Evolutionary conservation across 1,140 invertebrate species (phyloP).

Genomic region (Agrypnia vestita): DNA sequence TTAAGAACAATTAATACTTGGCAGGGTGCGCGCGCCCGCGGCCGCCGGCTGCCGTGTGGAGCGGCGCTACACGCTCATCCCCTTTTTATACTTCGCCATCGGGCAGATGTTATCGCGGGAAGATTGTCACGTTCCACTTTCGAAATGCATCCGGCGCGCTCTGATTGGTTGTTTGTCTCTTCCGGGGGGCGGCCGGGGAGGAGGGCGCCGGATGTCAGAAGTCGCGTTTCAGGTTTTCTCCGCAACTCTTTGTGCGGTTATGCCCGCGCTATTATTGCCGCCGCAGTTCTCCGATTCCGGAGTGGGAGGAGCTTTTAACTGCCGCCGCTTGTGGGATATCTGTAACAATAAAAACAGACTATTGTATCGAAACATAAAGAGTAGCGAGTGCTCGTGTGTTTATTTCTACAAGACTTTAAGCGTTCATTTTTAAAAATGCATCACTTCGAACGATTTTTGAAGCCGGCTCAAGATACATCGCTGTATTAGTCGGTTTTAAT

Average conservation of each 20-base stretch:
- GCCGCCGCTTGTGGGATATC: neutral
- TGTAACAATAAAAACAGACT: slow-evolving; percentile 18
- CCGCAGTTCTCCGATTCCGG: neutral
- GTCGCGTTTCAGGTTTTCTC: slow-evolving; percentile 18
- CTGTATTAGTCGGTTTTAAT: neutral
- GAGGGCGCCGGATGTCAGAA: slow-evolving; percentile 1
- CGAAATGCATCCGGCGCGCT: slow-evolving; percentile 51
- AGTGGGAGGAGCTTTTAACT: neutral
- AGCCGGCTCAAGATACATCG: neutral
- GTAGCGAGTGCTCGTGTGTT: too few species aligned
- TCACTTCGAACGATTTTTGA: neutral
- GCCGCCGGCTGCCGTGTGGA: neutral
- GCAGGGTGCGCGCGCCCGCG: neutral
- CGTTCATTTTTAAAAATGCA: neutral
- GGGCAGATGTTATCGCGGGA: slow-evolving; percentile 29
- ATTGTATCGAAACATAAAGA: neutral
- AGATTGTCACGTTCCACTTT: slow-evolving; percentile 51
- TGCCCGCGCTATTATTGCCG: slow-evolving; percentile 13
- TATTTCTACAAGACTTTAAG: neutral
- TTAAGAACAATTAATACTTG: too few species aligned
- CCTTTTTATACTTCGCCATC: slow-evolving; percentile 7
- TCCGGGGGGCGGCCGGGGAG: neutral
- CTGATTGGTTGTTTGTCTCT: slow-evolving; percentile 50
- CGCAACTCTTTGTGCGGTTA: slow-evolving; percentile 12
- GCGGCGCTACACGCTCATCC: neutral